phyloP scores from a whole-genome alignment of 2,797 vertebrate species.

The Rhodeus uyekii region DNA sequence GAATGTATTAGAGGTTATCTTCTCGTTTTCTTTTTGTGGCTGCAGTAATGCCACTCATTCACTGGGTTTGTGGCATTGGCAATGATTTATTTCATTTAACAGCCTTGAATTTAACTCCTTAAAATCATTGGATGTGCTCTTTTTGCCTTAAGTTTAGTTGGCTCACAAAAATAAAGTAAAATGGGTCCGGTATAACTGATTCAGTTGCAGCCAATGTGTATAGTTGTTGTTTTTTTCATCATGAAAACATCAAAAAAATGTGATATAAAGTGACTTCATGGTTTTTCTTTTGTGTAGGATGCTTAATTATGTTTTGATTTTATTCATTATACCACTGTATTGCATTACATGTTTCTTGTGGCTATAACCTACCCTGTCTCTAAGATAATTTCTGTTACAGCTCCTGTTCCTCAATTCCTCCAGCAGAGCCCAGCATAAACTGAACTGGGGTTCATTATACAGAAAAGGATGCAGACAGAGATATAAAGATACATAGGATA shows the following conservation, averaged over 20 bases:
- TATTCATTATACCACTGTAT: constrained; percentile 26
- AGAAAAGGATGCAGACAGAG: constrained; percentile 55
- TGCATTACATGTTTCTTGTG: constrained; percentile 32
- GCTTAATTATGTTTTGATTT: constrained; percentile 38
- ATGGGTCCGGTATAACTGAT: constrained; percentile 7
- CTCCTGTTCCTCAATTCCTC: constrained; percentile 48
- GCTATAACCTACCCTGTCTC: constrained; percentile 26
- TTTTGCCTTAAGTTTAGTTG: constrained; percentile 55
- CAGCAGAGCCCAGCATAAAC: constrained; percentile 35
- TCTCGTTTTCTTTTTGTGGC: background rate
- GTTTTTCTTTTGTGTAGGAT: constrained; percentile 43
- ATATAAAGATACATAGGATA: constrained; percentile 61
- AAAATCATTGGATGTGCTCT: constrained; percentile 44
- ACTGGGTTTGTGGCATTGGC: constrained; percentile 12
- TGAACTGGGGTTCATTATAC: constrained; percentile 42
- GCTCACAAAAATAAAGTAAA: constrained; percentile 41
- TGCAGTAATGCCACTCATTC: constrained; percentile 26
- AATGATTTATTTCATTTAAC: constrained; percentile 23
- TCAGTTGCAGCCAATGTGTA: constrained; percentile 32
- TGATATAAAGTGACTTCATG: constrained; percentile 36
- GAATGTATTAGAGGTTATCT: constrained; percentile 48
- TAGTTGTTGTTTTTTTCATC: background rate
- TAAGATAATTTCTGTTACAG: constrained; percentile 10
- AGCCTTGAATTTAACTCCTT: constrained; percentile 7
- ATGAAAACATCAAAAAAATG: constrained; percentile 4